Evolutionary conservation across 2,888 invertebrate species (phyloP).

Genomic region (Eristalinus aeneus): DNA sequence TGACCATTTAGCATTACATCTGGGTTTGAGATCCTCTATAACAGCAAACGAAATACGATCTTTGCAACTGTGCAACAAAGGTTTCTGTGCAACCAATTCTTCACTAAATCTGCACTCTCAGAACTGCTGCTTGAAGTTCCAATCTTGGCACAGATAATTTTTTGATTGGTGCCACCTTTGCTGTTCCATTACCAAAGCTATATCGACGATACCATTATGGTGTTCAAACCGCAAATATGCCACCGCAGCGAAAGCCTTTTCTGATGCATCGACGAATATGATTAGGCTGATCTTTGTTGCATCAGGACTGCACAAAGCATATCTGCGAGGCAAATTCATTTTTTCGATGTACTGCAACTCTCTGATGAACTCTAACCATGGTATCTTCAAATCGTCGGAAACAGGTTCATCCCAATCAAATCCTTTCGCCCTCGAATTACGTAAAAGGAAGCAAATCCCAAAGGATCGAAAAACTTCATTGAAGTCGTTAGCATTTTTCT

Average conservation of each 20-base stretch:
- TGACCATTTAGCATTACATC: not conserved
- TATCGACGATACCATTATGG: too few species aligned
- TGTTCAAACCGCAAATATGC: too few species aligned
- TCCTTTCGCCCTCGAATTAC: not conserved
- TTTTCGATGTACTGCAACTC: not conserved
- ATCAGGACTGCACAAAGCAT: not conserved
- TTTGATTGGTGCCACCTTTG: not conserved
- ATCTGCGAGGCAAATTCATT: not conserved
- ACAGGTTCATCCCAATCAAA: not conserved
- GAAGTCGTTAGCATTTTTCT: too few species aligned
- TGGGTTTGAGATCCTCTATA: not conserved
- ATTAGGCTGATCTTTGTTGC: too few species aligned
- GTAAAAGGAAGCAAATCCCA: not conserved
- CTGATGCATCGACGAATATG: too few species aligned
- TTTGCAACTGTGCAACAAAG: not conserved
- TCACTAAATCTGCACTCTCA: too few species aligned
- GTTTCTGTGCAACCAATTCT: too few species aligned
- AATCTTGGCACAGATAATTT: too few species aligned
- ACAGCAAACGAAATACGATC: not conserved
- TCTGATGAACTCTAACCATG: not conserved
- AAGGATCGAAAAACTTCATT: too few species aligned
- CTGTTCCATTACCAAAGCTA: not conserved
- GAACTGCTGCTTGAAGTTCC: too few species aligned
- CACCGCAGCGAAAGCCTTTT: too few species aligned
- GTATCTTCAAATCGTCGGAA: not conserved